A percentile compares a stretch with the other conserved stretches of the same genome.
Conservation (phyloP, 2,113 vertebrate genomes). For the Phasianus colchicus region DNA sequence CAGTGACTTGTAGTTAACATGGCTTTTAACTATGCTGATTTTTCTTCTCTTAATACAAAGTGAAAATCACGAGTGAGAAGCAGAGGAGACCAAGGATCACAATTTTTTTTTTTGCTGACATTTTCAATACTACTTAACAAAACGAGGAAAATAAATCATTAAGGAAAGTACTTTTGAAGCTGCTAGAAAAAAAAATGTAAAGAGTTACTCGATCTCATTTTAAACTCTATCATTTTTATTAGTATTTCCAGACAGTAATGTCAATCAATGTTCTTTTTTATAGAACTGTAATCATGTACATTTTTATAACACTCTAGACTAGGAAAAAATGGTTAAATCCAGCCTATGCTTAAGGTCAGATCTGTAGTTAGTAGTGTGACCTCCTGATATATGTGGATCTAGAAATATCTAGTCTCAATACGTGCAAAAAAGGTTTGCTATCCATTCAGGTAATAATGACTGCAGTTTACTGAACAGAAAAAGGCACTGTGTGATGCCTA, state of each 20-base stretch:
- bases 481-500: neutral
- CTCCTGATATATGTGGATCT: neutral
- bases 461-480: neutral
- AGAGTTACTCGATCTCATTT: neutral
- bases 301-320: neutral
- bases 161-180: neutral
- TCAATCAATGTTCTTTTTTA: neutral
- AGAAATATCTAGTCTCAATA: neutral
- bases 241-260: neutral
- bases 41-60: neutral
- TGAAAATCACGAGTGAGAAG: neutral
- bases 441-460: neutral
- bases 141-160: neutral
- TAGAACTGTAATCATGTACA: neutral
- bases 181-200: neutral
- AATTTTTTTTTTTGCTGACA: neutral
- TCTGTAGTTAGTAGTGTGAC: neutral
- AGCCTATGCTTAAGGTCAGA: neutral
- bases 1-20: neutral
- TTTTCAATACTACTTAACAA: neutral
- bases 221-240: neutral
- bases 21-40: neutral
- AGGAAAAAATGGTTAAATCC: neutral
- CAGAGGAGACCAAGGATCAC: fast-evolving
- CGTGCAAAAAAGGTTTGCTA: neutral